These are phyloP conservation scores for Paracyclopina nana DNA, from an alignment of 1,140 invertebrate species.

Conservation along the genomic window DNA sequence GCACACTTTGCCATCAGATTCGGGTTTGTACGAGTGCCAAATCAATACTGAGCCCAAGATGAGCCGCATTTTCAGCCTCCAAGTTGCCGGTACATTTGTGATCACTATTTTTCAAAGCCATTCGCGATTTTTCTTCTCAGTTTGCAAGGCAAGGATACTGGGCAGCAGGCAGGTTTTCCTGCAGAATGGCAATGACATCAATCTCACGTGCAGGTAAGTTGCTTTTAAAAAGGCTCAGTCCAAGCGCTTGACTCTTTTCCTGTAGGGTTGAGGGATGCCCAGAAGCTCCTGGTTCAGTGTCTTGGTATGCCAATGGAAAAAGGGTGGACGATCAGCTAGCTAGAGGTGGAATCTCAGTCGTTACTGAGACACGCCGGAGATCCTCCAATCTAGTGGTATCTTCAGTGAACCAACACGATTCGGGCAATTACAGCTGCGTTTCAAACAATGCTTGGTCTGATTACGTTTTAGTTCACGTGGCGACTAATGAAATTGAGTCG, in stretches of 20 bases:
- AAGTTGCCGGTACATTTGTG: constrained; percentile 4
- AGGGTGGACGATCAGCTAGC: not conserved
- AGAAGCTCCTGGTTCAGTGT: not conserved
- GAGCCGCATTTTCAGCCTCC: not conserved
- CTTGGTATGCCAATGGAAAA: not conserved
- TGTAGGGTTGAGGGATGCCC: not conserved
- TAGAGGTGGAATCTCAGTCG: constrained; percentile 1
- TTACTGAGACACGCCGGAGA: not conserved
- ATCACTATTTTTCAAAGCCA: too few relatives aligned
- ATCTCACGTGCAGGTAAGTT: constrained; percentile 4
- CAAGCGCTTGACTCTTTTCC: too few relatives aligned
- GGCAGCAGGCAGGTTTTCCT: not conserved
- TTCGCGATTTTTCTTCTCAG: too few relatives aligned
- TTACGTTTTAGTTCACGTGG: not conserved
- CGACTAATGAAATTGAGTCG: too few relatives aligned
- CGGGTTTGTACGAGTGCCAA: not conserved
- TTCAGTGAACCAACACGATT: not conserved
- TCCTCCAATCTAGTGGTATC: not conserved
- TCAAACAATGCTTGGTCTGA: not conserved
- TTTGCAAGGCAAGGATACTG: not conserved
- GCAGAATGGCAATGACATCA: not conserved
- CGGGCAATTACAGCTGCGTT: constrained; percentile 1
- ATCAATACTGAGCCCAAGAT: not conserved
- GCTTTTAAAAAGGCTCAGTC: too few relatives aligned
- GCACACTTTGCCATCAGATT: not conserved